A percentile compares a stretch with the other conserved stretches of the same genome.
phyloP scores from a whole-genome alignment of 1,140 invertebrate genomes.

The Frieseomelitta varia region DNA sequence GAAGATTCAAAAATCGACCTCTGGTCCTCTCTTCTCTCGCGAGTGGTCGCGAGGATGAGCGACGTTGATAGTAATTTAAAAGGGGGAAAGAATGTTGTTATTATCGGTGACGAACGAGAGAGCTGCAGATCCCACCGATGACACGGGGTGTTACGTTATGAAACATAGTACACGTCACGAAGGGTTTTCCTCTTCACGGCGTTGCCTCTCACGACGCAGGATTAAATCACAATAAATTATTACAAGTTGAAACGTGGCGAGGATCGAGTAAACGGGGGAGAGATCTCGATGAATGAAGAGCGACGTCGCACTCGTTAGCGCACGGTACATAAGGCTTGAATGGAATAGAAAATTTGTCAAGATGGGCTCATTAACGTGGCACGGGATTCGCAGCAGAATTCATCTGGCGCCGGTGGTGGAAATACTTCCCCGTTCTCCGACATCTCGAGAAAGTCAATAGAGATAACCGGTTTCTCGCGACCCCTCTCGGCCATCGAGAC shows the following conservation, averaged over 20 bases:
- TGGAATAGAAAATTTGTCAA: background rate
- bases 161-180: too few relatives aligned
- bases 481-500: background rate
- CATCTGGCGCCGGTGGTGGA: background rate
- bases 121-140: too few relatives aligned
- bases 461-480: background rate
- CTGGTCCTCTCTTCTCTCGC: too few relatives aligned
- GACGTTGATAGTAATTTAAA: background rate
- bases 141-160: too few relatives aligned
- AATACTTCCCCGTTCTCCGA: constrained; percentile 2
- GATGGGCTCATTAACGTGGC: constrained; percentile 10
- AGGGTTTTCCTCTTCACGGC: too few relatives aligned
- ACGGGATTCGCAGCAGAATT: too few relatives aligned
- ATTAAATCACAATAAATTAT: background rate
- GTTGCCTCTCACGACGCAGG: too few relatives aligned
- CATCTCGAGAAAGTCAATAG: background rate
- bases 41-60: background rate
- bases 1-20: background rate
- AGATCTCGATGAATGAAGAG: background rate
- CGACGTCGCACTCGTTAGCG: background rate
- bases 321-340: background rate
- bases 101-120: too few relatives aligned
- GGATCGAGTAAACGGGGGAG: background rate
- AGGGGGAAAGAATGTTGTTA: too few relatives aligned
- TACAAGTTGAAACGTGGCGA: background rate